Evolutionary conservation across 2,113 vertebrate genomes (phyloP).

Genomic region (Thermophis baileyi): DNA sequence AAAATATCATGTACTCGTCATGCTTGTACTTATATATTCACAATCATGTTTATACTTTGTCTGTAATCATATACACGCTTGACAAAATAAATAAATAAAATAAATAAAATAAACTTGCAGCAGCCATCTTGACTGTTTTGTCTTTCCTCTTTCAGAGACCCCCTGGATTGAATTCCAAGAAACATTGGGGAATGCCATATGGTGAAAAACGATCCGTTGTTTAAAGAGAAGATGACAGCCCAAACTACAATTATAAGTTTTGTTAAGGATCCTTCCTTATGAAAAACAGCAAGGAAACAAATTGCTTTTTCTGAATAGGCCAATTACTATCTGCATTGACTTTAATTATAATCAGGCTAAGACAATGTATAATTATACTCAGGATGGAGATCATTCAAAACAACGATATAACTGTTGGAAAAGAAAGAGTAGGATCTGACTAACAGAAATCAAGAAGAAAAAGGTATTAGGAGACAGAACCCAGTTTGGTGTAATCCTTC

Average conservation of each 20-base stretch:
- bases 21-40: too few species aligned
- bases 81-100: too few species aligned
- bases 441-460: neutral
- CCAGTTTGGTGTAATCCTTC: neutral
- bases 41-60: too few species aligned
- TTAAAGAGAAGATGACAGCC: neutral
- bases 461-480: neutral
- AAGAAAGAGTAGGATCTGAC: neutral
- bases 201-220: neutral
- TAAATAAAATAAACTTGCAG: too few species aligned
- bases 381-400: neutral
- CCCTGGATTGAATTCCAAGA: neutral
- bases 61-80: too few species aligned
- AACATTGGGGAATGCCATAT: neutral
- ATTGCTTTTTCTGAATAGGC: neutral
- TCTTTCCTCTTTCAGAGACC: neutral
- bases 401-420: neutral
- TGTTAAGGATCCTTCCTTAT: neutral
- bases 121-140: neutral
- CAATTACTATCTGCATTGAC: neutral
- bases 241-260: neutral
- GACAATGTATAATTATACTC: neutral
- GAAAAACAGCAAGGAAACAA: neutral
- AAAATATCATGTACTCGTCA: too few species aligned
- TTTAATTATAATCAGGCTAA: neutral